phyloP scores from a whole-genome alignment of 2,113 vertebrate genomes.

The Zosterops pallidus region DNA sequence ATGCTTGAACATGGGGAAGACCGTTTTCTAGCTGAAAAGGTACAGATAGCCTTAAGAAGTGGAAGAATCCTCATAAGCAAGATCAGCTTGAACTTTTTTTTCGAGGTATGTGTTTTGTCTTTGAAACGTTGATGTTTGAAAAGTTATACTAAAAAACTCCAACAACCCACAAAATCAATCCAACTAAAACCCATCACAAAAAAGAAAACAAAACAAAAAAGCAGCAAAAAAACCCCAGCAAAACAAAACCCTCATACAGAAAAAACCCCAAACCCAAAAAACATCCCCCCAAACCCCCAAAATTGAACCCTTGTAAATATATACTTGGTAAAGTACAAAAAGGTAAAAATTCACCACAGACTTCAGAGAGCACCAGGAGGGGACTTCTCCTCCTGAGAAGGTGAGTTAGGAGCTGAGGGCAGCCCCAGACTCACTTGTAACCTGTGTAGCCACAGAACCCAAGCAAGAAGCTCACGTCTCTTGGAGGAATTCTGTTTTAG shows the following conservation, averaged over 20 bases:
- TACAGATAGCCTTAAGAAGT: background rate
- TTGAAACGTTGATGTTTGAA: background rate
- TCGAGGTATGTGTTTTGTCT: background rate
- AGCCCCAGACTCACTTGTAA: background rate
- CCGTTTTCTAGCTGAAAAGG: background rate
- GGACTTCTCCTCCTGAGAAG: background rate
- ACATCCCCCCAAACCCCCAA: fast-evolving
- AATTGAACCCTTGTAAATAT: background rate
- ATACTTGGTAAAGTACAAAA: background rate
- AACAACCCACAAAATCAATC: background rate
- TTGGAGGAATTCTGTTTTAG: background rate
- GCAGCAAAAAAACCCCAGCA: too few species aligned
- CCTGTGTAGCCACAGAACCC: background rate
- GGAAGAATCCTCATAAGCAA: background rate
- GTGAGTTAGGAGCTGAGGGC: background rate
- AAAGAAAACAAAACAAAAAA: background rate
- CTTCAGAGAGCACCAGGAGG: background rate
- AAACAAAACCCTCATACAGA: background rate
- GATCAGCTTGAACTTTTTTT: background rate
- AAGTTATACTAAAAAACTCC: background rate
- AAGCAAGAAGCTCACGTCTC: background rate
- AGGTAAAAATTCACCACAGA: background rate
- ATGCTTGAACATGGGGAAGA: background rate
- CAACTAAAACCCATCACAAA: background rate
- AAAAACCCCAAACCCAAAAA: fast-evolving